Conservation (phyloP, 2,797 vertebrate genomes). For the Chelon labrosus region DNA sequence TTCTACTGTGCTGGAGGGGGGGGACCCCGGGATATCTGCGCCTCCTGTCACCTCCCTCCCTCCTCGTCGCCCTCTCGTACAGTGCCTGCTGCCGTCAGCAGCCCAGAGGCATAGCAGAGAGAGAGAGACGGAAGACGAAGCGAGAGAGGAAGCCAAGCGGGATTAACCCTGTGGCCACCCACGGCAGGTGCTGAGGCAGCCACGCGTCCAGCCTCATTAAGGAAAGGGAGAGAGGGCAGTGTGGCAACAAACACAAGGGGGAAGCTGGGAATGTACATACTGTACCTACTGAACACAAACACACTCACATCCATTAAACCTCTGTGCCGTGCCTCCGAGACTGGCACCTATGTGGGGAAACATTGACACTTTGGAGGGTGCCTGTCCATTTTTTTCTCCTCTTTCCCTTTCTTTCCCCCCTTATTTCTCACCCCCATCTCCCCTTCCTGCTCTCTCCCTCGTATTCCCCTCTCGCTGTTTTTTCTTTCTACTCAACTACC, state of each 20-base stretch:
- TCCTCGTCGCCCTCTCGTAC: conserved; percentile 58
- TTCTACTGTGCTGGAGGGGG: conserved; percentile 77
- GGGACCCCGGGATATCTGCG: conserved; percentile 80
- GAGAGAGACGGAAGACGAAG: conserved; percentile 64
- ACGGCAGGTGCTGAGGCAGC: conserved; percentile 81
- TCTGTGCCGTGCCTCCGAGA: conserved; percentile 25
- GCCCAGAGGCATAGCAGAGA: conserved; percentile 74
- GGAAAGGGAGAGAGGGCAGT: conserved; percentile 68
- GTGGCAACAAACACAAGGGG: conserved; percentile 76
- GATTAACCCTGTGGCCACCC: conserved; percentile 84
- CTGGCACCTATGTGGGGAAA: conserved; percentile 45
- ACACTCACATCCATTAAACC: conserved; percentile 54
- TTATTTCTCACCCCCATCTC: conserved; percentile 1
- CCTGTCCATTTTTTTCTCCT: conserved; percentile 6
- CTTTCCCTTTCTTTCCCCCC: conserved; percentile 12
- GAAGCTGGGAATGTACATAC: conserved; percentile 51
- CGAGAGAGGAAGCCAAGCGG: conserved; percentile 68
- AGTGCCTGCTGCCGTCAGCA: conserved; percentile 81
- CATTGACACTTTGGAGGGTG: conserved; percentile 44
- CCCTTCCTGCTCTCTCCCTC: neutral
- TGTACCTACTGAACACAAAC: conserved; percentile 63
- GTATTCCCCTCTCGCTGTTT: neutral
- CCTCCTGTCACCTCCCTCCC: conserved; percentile 82
- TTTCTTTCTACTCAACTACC: neutral
- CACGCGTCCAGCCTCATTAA: conserved; percentile 84